Percentiles rank a stretch among this genome's conserved stretches.
phyloP scores from a whole-genome alignment of 1,140 invertebrate species.

The Frieseomelitta varia region DNA sequence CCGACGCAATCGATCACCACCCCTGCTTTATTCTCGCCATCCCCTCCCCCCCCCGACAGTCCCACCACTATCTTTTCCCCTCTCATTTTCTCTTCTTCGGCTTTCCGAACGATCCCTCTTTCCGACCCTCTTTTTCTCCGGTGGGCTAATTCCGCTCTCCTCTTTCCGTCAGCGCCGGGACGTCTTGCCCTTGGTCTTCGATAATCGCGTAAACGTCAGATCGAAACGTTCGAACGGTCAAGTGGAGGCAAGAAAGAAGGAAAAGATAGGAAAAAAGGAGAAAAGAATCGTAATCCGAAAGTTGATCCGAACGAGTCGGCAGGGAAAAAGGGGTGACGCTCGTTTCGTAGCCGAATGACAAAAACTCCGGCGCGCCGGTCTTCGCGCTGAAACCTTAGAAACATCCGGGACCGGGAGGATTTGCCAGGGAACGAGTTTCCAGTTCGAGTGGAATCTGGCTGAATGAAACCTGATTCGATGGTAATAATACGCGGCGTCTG shows the following conservation, averaged over 20 bases:
- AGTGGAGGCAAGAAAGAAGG: neutral
- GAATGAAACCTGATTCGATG: constrained; percentile 53
- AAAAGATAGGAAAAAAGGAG: too few species aligned
- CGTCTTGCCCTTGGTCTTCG: neutral
- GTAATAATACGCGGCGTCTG: constrained; percentile 20
- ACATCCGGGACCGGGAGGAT: constrained; percentile 30
- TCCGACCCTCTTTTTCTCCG: neutral
- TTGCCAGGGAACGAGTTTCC: constrained; percentile 37
- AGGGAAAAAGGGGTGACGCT: neutral
- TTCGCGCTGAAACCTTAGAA: constrained; percentile 33
- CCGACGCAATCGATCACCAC: constrained; percentile 65
- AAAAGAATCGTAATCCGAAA: constrained; percentile 24
- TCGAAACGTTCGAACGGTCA: neutral
- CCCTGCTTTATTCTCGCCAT: constrained; percentile 32
- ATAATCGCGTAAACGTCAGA: neutral
- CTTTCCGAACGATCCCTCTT: neutral
- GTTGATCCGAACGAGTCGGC: neutral
- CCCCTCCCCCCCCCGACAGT: neutral
- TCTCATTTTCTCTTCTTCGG: neutral
- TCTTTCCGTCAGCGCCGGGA: too few species aligned
- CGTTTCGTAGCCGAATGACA: neutral
- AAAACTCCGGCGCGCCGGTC: neutral
- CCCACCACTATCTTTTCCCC: too few species aligned
- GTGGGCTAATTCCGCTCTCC: too few species aligned
- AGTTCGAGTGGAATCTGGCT: constrained; percentile 49